Base-by-base conservation (phyloP, 2,113 vertebrate genomes). In the Petrocephalus zakoni region DNA sequence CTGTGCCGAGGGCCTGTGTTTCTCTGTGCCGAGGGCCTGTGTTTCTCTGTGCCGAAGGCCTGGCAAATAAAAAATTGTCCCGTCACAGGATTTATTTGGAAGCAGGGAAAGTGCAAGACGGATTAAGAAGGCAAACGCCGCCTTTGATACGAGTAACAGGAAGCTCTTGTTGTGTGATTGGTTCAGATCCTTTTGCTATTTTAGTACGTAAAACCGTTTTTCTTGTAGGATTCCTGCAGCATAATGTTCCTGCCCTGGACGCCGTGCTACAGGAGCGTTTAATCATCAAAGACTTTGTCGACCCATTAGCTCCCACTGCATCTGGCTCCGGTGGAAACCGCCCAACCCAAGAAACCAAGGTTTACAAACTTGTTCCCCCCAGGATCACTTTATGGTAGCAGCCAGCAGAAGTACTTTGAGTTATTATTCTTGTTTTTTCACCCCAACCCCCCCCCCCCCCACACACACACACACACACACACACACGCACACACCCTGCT, bases 181-280 rank as follows among this genome's bases (percentile, higher is more conserved):
- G 85, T 89, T 88, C 64, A 64, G 82, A 88, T 78, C 19, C n/a
- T 56, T 78, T 83, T 89, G 83, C 91, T 93, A 91, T 93, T 94
- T 93, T 88, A 81, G 90, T 88, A 90, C 89, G 86, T 93, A 88
- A 92, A 93, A 92, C 89, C 92, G 89, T 91, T 91, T 90, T 92
- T 89, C 84, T 89, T 85, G 89, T 89, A 90, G 90, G 85, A 87
- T 91, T 90, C 90, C 91, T 91, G 92, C 92, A 88, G 91, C 91
- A 75, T 61, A 90, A 89, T 75, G 88, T 51, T 90, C 81, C 87
- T 90, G 64, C 87, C 90, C 90, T 89, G 15, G 68, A 75, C 86
- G n/a, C 15, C 6, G 52, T 29, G 6, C 8, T 83, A 46, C 68
- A 29, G 61, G 42, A 85, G 68, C 0, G n/a, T 89, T 90, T 89